Evolutionary conservation across 2,797 vertebrate species (phyloP).

Genomic region (Tympanoctomys barrerae): DNA sequence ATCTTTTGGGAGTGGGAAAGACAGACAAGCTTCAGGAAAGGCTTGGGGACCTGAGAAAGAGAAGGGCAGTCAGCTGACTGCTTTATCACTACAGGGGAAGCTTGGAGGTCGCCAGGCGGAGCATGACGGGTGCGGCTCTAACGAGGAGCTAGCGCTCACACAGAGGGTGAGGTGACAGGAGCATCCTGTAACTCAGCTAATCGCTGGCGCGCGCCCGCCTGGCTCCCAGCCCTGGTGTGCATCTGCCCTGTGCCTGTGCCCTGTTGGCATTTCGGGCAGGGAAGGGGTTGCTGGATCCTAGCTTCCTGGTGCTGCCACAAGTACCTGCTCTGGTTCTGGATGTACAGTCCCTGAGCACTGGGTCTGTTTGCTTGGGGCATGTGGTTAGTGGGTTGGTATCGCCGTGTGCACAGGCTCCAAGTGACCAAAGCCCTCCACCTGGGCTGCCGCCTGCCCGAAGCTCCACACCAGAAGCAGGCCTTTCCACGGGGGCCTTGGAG

Average conservation of each 20-base stretch:
- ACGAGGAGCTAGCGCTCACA: neutral
- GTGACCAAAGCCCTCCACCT: neutral
- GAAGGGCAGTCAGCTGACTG: neutral
- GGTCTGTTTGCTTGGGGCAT: neutral
- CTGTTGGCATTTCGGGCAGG: neutral
- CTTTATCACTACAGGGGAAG: slow-evolving; percentile 44
- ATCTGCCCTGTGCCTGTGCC: neutral
- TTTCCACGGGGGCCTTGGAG: neutral
- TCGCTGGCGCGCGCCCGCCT: accelerated
- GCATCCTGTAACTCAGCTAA: neutral
- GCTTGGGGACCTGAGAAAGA: slow-evolving; percentile 30
- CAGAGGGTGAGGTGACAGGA: neutral
- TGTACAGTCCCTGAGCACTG: neutral
- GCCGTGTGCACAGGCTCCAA: neutral
- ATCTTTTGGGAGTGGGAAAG: slow-evolving; percentile 15
- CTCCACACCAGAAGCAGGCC: neutral
- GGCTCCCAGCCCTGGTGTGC: neutral
- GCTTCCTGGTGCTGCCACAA: neutral
- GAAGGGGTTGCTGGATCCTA: neutral
- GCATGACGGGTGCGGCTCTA: neutral
- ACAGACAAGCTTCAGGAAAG: slow-evolving; percentile 42
- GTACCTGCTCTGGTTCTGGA: neutral
- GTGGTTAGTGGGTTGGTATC: too few relatives aligned
- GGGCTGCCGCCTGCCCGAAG: neutral
- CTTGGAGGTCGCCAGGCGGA: neutral